Conservation (phyloP, 2,888 invertebrate species). For the Pimpla rufipes region DNA sequence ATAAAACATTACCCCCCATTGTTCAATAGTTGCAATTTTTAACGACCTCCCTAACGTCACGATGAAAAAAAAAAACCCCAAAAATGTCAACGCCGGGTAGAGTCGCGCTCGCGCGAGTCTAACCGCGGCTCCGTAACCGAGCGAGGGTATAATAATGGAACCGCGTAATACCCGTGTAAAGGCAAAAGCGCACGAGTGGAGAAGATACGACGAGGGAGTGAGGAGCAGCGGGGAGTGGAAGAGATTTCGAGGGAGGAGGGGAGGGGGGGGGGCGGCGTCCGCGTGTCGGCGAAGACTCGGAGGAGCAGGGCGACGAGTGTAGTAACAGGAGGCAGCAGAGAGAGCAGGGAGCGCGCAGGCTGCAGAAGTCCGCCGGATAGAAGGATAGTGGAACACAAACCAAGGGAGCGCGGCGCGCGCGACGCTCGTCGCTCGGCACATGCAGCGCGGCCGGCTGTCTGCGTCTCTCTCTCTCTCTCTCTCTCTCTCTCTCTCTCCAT, state of each 20-base stretch:
- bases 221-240: no score
- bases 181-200: slow-evolving; percentile 61
- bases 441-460: slow-evolving; percentile 38
- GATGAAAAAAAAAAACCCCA: neutral
- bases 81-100: neutral
- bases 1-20: no score
- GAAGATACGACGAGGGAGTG: slow-evolving; percentile 19
- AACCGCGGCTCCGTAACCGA: slow-evolving; percentile 27
- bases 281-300: slow-evolving; percentile 48
- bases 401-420: slow-evolving; percentile 52
- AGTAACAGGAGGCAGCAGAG: slow-evolving; percentile 70
- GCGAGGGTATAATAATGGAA: slow-evolving; percentile 63
- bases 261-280: slow-evolving; percentile 36
- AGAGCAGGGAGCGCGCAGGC: no score
- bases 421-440: slow-evolving; percentile 25
- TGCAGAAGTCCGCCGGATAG: slow-evolving; percentile 71
- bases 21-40: neutral
- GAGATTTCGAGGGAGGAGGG: slow-evolving; percentile 13
- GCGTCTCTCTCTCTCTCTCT: slow-evolving; percentile 16
- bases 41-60: neutral
- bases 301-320: slow-evolving; percentile 61
- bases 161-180: slow-evolving; percentile 72
- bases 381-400: slow-evolving; percentile 44
- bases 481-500: slow-evolving; percentile 5
- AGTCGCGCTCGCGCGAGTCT: slow-evolving; percentile 1